Conservation (phyloP, 2,888 invertebrate genomes). For the Latheticus oryzae region DNA sequence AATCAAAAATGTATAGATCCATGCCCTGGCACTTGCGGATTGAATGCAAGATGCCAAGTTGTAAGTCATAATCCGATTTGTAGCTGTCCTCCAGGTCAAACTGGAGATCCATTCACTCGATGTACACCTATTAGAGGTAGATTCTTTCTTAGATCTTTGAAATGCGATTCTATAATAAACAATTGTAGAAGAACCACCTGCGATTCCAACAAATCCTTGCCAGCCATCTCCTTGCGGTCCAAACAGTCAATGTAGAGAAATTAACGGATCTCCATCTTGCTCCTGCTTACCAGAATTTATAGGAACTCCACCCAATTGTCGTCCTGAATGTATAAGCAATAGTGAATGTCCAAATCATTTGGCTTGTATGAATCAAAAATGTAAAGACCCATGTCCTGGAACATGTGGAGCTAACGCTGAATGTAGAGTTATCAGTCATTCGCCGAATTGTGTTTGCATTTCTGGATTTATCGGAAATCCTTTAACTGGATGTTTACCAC, state of each 20-base stretch:
- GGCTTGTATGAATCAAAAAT: constrained; percentile 80
- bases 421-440: constrained; percentile 81
- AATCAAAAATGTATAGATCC: constrained; percentile 78
- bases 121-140: constrained; percentile 54
- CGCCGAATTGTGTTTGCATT: constrained; percentile 82
- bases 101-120: constrained; percentile 67
- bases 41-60: constrained; percentile 75
- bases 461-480: constrained; percentile 65
- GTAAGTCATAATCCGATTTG: constrained; percentile 76
- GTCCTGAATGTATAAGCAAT: constrained; percentile 79
- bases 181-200: constrained; percentile 57
- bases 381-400: constrained; percentile 78
- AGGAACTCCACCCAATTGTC: constrained; percentile 79
- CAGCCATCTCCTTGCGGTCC: constrained; percentile 82
- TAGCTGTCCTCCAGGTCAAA: constrained; percentile 70
- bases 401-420: constrained; percentile 79
- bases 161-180: background rate
- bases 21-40: constrained; percentile 77
- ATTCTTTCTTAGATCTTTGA: no score
- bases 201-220: constrained; percentile 71
- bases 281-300: constrained; percentile 77
- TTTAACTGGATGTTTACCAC: constrained; percentile 63
- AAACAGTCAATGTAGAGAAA: constrained; percentile 72
- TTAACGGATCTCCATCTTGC: constrained; percentile 77
- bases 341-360: constrained; percentile 76